A percentile compares a stretch with the other conserved stretches of the same genome.
Conservation (phyloP, 2,888 invertebrate species). For the Synanthedon tipuliformis region DNA sequence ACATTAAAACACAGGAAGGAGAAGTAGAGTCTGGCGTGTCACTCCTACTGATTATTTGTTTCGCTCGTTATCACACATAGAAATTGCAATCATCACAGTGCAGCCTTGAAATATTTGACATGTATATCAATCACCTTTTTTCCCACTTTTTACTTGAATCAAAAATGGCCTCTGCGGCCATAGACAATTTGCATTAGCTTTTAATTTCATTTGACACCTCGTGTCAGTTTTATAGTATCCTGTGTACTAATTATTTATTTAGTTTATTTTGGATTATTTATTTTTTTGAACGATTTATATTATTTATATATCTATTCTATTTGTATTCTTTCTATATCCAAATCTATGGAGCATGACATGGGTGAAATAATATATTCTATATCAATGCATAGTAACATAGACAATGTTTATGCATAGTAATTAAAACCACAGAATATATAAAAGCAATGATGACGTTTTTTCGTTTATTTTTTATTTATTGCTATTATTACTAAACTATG, state of each 20-base stretch:
- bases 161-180: conserved; percentile 18
- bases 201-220: no score
- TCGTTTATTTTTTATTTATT: conserved; percentile 13
- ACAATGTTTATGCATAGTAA: no score
- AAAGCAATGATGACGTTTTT: not conserved
- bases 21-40: conserved; percentile 10
- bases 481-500: conserved; percentile 31
- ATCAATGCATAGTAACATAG: no score
- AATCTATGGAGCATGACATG: no score
- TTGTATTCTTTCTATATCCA: no score
- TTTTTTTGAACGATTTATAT: no score
- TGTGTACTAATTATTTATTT: no score
- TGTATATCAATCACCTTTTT: conserved; percentile 49
- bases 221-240: no score
- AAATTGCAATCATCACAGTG: conserved; percentile 63
- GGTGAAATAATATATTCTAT: no score
- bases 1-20: conserved; percentile 14
- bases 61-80: conserved; percentile 59
- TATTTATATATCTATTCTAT: no score
- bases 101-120: conserved; percentile 60
- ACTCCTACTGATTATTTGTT: conserved; percentile 37
- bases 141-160: conserved; percentile 35
- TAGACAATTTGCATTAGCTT: not conserved
- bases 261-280: no score
- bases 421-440: not conserved